A percentile compares a stretch with the other conserved stretches of the same genome.
Conservation (phyloP, 2,888 invertebrate species). For the Dicycla oo region DNA sequence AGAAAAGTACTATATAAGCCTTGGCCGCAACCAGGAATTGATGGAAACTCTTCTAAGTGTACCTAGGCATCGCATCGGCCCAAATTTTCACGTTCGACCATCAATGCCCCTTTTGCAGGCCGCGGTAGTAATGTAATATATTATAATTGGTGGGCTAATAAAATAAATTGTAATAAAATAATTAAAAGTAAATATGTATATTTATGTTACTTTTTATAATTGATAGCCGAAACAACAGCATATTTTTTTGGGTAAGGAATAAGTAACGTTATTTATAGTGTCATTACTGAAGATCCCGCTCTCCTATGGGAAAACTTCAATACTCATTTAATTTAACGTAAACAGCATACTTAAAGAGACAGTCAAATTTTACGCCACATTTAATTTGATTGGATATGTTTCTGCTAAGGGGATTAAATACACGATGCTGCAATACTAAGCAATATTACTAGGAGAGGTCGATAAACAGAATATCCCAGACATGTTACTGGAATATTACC, state of each 20-base stretch:
- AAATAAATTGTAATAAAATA: too few relatives aligned
- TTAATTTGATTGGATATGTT: slow-evolving; percentile 48
- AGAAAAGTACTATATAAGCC: too few relatives aligned
- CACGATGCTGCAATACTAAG: slow-evolving; percentile 18
- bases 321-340: slow-evolving; percentile 43
- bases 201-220: background rate
- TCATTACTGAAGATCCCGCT: slow-evolving; percentile 16
- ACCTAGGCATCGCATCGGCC: too few relatives aligned
- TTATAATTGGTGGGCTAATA: too few relatives aligned
- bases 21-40: too few relatives aligned
- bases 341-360: slow-evolving; percentile 33
- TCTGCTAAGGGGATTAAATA: slow-evolving; percentile 30
- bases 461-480: slow-evolving; percentile 19
- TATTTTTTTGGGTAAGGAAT: background rate
- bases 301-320: slow-evolving; percentile 11
- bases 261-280: slow-evolving; percentile 5
- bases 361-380: slow-evolving; percentile 38
- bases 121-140: too few relatives aligned
- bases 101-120: too few relatives aligned
- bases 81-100: too few relatives aligned
- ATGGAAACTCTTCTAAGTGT: too few relatives aligned
- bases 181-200: too few relatives aligned
- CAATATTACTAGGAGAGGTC: slow-evolving; percentile 18
- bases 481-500: background rate
- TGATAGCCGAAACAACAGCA: background rate